Conservation (phyloP, 2,888 invertebrate genomes). For the Tachina fera region DNA sequence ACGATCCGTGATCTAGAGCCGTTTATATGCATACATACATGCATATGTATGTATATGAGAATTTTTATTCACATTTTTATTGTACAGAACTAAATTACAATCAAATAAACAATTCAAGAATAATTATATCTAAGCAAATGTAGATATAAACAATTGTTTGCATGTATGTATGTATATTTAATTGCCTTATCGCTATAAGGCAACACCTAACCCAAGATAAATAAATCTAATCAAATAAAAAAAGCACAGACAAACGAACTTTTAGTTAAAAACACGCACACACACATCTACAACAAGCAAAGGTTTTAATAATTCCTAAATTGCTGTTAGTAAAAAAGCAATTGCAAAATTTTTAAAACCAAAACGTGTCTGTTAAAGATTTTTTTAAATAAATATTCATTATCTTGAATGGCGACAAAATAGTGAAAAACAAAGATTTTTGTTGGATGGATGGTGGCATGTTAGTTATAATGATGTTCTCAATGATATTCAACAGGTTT, state of each 20-base stretch:
- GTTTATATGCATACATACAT: not conserved
- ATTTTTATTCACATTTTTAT: slow-evolving; percentile 63
- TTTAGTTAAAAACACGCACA: slow-evolving; percentile 17
- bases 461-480: not conserved
- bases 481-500: not conserved
- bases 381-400: slow-evolving; percentile 52
- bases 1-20: slow-evolving; percentile 54
- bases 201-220: slow-evolving; percentile 68
- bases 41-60: slow-evolving; percentile 11
- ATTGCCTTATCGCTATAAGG: slow-evolving; percentile 62
- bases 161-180: slow-evolving; percentile 29
- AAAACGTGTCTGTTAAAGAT: not conserved
- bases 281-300: not conserved
- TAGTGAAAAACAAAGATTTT: slow-evolving; percentile 23
- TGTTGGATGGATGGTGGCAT: not conserved
- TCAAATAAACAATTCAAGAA: slow-evolving; percentile 50
- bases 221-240: slow-evolving; percentile 68
- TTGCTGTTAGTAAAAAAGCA: not conserved
- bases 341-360: slow-evolving; percentile 52
- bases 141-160: not conserved
- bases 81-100: slow-evolving; percentile 36
- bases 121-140: slow-evolving; percentile 35
- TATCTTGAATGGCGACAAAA: slow-evolving; percentile 54
- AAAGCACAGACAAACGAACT: slow-evolving; percentile 39
- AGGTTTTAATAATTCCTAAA: not conserved